Percentiles rank a stretch among this genome's conserved stretches.
Evolutionary conservation across 1,140 invertebrate genomes (phyloP).

Genomic region (Lepidurus apus): DNA sequence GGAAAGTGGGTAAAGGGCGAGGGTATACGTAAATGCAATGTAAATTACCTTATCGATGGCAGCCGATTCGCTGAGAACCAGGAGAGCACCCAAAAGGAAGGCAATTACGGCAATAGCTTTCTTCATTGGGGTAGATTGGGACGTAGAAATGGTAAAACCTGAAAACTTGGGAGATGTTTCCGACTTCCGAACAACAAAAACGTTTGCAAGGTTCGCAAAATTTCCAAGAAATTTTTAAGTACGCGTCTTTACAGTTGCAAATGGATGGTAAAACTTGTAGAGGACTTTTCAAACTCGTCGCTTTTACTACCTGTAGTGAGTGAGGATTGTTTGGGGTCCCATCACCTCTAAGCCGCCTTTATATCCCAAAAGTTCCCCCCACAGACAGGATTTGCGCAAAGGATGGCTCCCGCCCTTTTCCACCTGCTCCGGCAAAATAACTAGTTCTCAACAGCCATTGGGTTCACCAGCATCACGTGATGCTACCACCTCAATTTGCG

Average conservation of each 20-base stretch:
- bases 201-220: background rate
- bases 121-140: background rate
- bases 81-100: background rate
- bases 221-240: background rate
- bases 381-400: background rate
- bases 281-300: background rate
- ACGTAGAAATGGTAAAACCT: background rate
- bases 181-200: background rate
- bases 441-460: background rate
- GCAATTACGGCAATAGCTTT: slow-evolving; percentile 12
- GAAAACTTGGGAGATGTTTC: background rate
- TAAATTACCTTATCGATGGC: background rate
- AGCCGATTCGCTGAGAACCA: slow-evolving; percentile 9
- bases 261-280: background rate
- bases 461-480: background rate
- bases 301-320: slow-evolving; percentile 14
- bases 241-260: background rate
- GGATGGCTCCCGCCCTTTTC: slow-evolving; percentile 1
- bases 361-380: background rate
- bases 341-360: slow-evolving; percentile 7
- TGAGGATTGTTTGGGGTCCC: background rate
- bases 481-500: background rate
- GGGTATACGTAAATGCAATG: background rate
- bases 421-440: background rate
- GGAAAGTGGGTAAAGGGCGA: background rate